These are phyloP conservation scores for Dasysyrphus tricinctus DNA, from an alignment of 2,888 invertebrate species.

Conservation along the genomic window DNA sequence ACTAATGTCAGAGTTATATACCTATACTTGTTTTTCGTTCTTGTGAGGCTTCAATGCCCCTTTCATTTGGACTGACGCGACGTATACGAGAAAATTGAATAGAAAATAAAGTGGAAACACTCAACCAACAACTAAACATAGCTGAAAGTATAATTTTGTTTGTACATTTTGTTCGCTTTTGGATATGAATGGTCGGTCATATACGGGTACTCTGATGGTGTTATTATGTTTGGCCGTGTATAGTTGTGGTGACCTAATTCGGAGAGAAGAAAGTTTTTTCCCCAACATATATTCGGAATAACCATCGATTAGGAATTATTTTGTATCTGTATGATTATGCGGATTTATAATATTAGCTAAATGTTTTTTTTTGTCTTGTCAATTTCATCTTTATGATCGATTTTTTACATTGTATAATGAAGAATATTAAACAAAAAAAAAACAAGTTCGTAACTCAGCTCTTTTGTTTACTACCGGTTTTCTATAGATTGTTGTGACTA, in stretches of 20 bases:
- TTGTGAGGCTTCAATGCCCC: background rate
- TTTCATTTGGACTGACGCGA: conserved; percentile 2
- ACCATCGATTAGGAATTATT: conserved; percentile 1
- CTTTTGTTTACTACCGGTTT: conserved; percentile 51
- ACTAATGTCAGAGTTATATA: conserved; percentile 28
- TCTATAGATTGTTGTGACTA: conserved; percentile 4
- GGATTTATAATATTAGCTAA: background rate
- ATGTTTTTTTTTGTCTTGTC: background rate
- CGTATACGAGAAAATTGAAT: background rate
- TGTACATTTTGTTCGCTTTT: conserved; percentile 51
- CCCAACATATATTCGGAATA: background rate
- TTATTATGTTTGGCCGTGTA: conserved; percentile 45
- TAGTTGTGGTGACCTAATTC: conserved; percentile 63
- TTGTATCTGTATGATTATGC: conserved; percentile 9
- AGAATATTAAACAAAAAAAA: background rate
- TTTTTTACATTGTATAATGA: conserved; percentile 9
- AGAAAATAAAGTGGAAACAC: conserved; percentile 36
- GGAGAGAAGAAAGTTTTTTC: conserved; percentile 68
- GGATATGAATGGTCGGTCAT: conserved; percentile 56
- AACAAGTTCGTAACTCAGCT: conserved; percentile 28
- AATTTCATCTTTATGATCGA: conserved; percentile 2
- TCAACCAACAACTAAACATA: background rate
- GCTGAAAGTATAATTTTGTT: conserved; percentile 42
- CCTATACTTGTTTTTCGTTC: conserved; percentile 4
- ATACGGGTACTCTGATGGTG: conserved; percentile 53